Percentiles rank a stretch among this genome's conserved stretches.
These are phyloP conservation scores for Gopherus flavomarginatus DNA, from an alignment of 2,113 vertebrate species.

Conservation along the genomic window DNA sequence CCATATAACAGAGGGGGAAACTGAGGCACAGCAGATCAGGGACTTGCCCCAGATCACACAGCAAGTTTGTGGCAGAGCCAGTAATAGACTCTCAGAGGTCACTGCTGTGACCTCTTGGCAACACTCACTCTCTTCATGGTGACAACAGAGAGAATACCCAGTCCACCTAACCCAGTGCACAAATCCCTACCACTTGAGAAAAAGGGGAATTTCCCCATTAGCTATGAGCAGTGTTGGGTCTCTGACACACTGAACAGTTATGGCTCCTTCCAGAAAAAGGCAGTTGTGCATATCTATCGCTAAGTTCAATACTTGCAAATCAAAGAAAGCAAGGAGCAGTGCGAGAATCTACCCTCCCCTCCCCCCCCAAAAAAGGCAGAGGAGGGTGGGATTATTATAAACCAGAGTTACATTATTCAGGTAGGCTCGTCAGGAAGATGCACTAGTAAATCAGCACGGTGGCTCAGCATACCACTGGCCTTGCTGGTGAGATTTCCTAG, in stretches of 20 bases:
- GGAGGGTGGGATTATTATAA: not conserved
- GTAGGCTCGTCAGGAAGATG: not conserved
- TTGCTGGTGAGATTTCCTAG: not conserved
- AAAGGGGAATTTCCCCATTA: not conserved
- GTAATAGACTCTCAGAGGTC: not conserved
- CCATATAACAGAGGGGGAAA: not conserved
- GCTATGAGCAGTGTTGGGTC: not conserved
- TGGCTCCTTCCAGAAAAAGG: not conserved
- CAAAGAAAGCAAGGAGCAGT: not conserved
- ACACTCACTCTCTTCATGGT: not conserved
- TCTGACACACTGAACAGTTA: not conserved
- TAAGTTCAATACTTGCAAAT: not conserved
- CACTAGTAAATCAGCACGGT: not conserved
- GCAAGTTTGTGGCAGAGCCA: not conserved
- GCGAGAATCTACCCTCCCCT: not conserved
- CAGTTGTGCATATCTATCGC: not conserved
- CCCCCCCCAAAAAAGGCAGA: rapidly evolving
- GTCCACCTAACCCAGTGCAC: not conserved
- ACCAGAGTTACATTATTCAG: not conserved
- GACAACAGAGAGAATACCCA: not conserved
- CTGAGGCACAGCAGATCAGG: not conserved
- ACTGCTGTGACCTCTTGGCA: not conserved
- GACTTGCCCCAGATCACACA: not conserved
- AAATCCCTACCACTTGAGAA: not conserved
- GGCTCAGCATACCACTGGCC: not conserved